These are phyloP conservation scores for Matsumurasca onukii DNA, from an alignment of 1,140 invertebrate species.

Conservation along the genomic window DNA sequence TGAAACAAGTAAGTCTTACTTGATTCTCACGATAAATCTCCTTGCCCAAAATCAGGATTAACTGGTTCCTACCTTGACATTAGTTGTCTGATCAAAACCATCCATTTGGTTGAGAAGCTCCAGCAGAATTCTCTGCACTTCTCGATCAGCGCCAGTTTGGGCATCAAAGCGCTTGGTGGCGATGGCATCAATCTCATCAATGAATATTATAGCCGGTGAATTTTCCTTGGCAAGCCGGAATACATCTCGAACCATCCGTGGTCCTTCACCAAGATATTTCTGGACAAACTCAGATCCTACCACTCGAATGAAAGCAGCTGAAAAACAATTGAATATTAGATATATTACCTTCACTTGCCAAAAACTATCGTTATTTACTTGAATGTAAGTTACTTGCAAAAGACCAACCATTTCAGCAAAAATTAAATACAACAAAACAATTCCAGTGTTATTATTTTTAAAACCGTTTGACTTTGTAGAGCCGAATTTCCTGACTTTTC, in stretches of 20 bases:
- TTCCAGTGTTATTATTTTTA: no score
- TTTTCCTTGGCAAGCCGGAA: conserved; percentile 99
- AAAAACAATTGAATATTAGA: no score
- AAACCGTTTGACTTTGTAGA: no score
- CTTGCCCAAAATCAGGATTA: no score
- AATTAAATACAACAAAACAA: not conserved
- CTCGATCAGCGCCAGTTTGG: conserved; percentile 97
- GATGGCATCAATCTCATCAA: conserved; percentile 98
- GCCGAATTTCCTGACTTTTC: no score
- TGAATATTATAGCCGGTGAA: conserved; percentile 98
- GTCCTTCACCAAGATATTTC: conserved; percentile 98
- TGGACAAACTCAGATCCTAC: conserved; percentile 99
- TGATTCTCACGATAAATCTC: no score
- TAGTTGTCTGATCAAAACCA: conserved; percentile 99
- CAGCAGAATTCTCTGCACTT: conserved; percentile 97
- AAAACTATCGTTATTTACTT: no score
- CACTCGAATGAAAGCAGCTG: conserved; percentile 95
- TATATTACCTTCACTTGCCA: no score
- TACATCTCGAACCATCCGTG: conserved; percentile 98
- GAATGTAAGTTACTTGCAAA: no score
- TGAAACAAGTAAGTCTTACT: no score
- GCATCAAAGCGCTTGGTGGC: conserved; percentile 98
- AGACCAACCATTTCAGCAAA: no score
- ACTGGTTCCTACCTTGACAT: conserved; percentile 82
- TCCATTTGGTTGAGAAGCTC: conserved; percentile 99